Evolutionary conservation across 2,113 vertebrate species (phyloP).

Genomic region (Gymnogyps californianus): DNA sequence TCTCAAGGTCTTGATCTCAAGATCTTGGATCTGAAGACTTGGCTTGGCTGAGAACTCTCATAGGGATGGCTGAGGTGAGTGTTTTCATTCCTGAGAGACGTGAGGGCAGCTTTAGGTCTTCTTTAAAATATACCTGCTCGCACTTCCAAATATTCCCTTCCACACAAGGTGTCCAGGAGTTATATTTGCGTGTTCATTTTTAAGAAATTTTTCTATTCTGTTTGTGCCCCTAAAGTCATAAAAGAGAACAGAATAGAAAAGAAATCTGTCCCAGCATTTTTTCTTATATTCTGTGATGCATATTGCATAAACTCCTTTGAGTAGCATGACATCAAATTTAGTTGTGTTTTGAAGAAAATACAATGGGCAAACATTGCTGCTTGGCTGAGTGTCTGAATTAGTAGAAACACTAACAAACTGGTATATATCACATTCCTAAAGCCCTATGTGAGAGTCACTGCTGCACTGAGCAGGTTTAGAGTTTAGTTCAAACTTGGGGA

Average conservation of each 20-base stretch:
- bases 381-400: background rate
- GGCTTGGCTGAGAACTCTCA: background rate
- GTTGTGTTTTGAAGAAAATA: background rate
- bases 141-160: background rate
- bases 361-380: background rate
- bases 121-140: background rate
- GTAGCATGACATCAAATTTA: background rate
- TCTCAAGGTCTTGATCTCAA: background rate
- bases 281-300: background rate
- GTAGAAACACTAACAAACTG: background rate
- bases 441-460: background rate
- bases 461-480: background rate
- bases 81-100: background rate
- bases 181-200: background rate
- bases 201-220: background rate
- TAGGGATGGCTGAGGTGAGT: background rate
- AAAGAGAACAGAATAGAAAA: background rate
- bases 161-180: background rate
- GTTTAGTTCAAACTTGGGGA: background rate
- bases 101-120: background rate
- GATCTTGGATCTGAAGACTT: background rate
- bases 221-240: background rate
- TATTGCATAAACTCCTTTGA: background rate
- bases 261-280: background rate
- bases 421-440: background rate